Evolutionary conservation across 1,140 invertebrate species (phyloP).

Genomic region (Ips nitidus): DNA sequence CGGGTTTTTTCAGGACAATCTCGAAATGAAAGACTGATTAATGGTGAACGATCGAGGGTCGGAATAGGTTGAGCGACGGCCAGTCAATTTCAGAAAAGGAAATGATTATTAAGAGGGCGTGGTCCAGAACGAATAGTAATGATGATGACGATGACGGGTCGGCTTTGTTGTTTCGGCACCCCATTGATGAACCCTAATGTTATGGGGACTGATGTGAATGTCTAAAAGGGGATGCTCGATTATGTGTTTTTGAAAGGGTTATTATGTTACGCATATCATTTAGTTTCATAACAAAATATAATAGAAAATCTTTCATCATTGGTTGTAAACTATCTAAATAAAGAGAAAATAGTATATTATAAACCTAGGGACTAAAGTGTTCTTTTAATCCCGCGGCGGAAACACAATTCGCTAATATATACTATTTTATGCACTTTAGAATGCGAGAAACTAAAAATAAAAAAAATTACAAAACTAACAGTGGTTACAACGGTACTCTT

Average conservation of each 20-base stretch:
- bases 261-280: too few species aligned
- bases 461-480: too few species aligned
- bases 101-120: constrained; percentile 2
- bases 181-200: background rate
- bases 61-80: background rate
- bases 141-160: background rate
- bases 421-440: too few species aligned
- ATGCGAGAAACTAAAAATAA: too few species aligned
- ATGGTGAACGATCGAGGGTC: background rate
- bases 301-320: too few species aligned
- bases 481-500: too few species aligned
- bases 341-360: too few species aligned
- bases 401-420: too few species aligned
- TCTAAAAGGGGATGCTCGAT: background rate
- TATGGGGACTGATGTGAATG: background rate
- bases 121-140: background rate
- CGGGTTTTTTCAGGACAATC: background rate
- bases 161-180: constrained; percentile 1
- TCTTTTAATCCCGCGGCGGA: too few species aligned
- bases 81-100: background rate
- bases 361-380: too few species aligned
- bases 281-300: too few species aligned
- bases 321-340: too few species aligned
- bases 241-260: background rate
- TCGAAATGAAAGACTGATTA: background rate